Percentiles rank a stretch among this genome's conserved stretches.
phyloP scores from a whole-genome alignment of 2,888 invertebrate genomes.

The Epinotia nisella region DNA sequence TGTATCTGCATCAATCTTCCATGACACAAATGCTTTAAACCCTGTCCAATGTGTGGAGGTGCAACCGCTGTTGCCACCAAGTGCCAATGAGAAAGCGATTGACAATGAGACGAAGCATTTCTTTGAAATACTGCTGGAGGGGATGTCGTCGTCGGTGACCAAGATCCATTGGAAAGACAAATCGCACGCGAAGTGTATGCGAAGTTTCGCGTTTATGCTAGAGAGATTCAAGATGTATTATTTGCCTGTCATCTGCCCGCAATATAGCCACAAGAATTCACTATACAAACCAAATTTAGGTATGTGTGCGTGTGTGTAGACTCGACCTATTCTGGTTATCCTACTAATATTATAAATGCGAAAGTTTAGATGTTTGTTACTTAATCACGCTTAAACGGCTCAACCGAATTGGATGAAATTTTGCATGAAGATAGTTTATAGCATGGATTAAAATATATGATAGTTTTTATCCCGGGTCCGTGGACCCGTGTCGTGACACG shows the following conservation, averaged over 20 bases:
- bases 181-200: constrained; percentile 90
- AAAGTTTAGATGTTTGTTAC: too few relatives aligned
- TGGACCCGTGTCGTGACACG: too few relatives aligned
- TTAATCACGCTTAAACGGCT: too few relatives aligned
- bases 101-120: constrained; percentile 94
- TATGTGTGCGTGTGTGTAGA: constrained; percentile 64
- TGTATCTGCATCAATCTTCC: constrained; percentile 87
- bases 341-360: too few relatives aligned
- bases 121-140: constrained; percentile 94
- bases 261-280: constrained; percentile 91
- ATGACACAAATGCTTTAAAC: constrained; percentile 88
- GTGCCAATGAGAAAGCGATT: constrained; percentile 92
- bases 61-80: constrained; percentile 91
- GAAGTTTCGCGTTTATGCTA: constrained; percentile 95
- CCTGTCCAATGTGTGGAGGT: constrained; percentile 92
- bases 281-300: constrained; percentile 93
- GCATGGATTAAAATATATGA: too few relatives aligned
- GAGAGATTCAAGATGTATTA: constrained; percentile 96
- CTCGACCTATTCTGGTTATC: too few relatives aligned
- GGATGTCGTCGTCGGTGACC: constrained; percentile 95
- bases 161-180: constrained; percentile 96
- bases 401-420: too few relatives aligned
- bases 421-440: too few relatives aligned
- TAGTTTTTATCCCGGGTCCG: too few relatives aligned
- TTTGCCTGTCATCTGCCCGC: constrained; percentile 95